Evolutionary conservation across 2,797 vertebrate genomes (phyloP).

Genomic region (Poliocrania exsul): DNA sequence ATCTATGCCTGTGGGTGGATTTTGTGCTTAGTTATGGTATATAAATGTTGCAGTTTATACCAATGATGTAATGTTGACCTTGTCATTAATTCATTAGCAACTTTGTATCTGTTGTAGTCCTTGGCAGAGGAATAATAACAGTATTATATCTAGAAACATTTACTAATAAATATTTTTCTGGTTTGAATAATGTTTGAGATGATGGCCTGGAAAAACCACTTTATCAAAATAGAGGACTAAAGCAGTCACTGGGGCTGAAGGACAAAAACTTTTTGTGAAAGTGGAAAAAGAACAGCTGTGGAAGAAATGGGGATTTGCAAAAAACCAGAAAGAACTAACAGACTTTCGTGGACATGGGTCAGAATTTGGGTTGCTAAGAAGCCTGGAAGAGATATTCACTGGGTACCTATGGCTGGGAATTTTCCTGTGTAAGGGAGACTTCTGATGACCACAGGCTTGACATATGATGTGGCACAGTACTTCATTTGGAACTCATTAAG

Average conservation of each 20-base stretch:
- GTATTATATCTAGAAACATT: not conserved
- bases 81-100: not conserved
- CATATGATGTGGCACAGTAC: not conserved
- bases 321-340: not conserved
- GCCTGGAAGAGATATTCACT: not conserved
- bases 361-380: not conserved
- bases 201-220: not conserved
- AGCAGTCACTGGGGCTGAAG: not conserved
- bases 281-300: not conserved
- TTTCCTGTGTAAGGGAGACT: not conserved
- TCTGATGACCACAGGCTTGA: not conserved
- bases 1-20: not conserved
- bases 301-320: not conserved
- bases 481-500: not conserved
- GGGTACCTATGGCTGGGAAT: not conserved
- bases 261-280: not conserved
- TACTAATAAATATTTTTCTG: not conserved
- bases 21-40: not conserved
- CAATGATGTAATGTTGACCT: not conserved
- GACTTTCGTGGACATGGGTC: not conserved
- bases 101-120: not conserved
- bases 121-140: not conserved
- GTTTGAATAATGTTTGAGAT: not conserved
- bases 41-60: not conserved
- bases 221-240: not conserved